phyloP scores from a whole-genome alignment of 2,797 vertebrate genomes.

The Ibycter americanus region DNA sequence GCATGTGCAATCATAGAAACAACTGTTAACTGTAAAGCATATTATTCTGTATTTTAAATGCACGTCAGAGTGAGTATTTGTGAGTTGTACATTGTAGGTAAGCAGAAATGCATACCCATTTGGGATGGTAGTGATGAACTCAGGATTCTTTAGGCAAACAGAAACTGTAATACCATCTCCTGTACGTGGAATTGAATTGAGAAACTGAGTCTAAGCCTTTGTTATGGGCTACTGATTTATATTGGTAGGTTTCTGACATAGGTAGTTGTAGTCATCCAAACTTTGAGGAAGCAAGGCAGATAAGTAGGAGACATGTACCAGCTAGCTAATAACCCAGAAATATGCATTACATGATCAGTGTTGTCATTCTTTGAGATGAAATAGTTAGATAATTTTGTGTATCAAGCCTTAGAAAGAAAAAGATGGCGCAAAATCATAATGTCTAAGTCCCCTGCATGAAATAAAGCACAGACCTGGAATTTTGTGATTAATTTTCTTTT shows the following conservation, averaged over 20 bases:
- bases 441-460: neutral
- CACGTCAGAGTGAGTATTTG: neutral
- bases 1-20: neutral
- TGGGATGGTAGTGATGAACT: neutral
- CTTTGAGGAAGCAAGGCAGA: neutral
- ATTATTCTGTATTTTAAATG: neutral
- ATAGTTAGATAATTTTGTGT: neutral
- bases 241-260: neutral
- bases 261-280: neutral
- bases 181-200: neutral
- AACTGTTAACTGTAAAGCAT: neutral
- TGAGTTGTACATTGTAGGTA: neutral
- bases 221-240: neutral
- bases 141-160: neutral
- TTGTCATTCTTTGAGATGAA: neutral
- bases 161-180: neutral
- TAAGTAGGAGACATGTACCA: neutral
- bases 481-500: neutral
- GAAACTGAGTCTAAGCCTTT: neutral
- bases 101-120: neutral
- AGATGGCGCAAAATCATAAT: neutral
- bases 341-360: neutral
- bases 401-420: neutral
- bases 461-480: neutral
- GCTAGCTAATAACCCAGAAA: neutral